Percentiles rank a stretch among this genome's conserved stretches.
These are phyloP conservation scores for Theropithecus gelada DNA, from an alignment of 2,113 vertebrate species.

Conservation along the genomic window DNA sequence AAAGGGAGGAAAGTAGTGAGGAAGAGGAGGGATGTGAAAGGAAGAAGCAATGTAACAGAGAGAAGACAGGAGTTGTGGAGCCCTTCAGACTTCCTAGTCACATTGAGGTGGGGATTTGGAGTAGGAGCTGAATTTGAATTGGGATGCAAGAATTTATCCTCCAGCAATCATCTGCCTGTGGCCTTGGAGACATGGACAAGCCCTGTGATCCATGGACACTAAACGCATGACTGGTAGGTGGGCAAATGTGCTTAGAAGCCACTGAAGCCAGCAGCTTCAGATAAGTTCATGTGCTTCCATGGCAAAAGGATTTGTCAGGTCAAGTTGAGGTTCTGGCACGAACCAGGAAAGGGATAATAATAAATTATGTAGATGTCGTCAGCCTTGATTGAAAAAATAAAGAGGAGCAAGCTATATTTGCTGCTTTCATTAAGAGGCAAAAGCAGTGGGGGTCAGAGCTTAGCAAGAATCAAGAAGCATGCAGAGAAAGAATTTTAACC, in stretches of 20 bases:
- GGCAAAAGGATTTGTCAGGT: not conserved
- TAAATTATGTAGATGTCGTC: conserved; percentile 48
- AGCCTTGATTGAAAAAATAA: conserved; percentile 70
- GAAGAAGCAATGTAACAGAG: not conserved
- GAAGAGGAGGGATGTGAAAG: not conserved
- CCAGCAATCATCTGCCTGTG: not conserved
- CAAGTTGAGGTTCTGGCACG: conserved; percentile 8
- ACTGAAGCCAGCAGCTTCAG: not conserved
- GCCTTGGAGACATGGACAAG: not conserved
- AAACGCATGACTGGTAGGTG: not conserved
- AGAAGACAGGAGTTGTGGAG: not conserved
- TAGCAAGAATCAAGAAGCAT: conserved; percentile 44
- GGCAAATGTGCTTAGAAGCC: not conserved
- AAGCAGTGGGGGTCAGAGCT: conserved; percentile 32
- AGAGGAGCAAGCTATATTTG: conserved; percentile 54
- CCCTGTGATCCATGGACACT: not conserved
- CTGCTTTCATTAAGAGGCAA: conserved; percentile 66
- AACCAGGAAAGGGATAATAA: conserved; percentile 32
- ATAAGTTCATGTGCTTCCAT: not conserved
- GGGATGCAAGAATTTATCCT: not conserved
- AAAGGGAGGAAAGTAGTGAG: not conserved
- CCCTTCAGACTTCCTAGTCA: not conserved
- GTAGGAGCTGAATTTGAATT: not conserved
- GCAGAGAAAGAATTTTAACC: conserved; percentile 51
- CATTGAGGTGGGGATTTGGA: not conserved